A percentile compares a stretch with the other conserved stretches of the same genome.
Conservation (phyloP, 2,797 vertebrate genomes). For the Poecilia wingei region DNA sequence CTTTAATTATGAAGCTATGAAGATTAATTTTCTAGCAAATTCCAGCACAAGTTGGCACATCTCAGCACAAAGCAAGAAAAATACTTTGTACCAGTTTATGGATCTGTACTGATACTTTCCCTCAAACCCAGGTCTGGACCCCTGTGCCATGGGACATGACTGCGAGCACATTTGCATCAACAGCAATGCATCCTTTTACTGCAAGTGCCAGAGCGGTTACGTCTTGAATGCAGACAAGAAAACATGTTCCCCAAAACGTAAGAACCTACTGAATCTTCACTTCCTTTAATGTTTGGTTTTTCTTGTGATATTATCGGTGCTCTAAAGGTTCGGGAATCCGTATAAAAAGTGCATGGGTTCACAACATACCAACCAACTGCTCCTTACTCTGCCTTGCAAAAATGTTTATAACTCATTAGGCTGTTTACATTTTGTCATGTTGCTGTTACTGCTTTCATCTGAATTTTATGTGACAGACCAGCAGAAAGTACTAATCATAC, state of each 20-base stretch:
- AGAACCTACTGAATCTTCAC: constrained; percentile 53
- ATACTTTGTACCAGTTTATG: constrained; percentile 23
- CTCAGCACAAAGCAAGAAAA: constrained; percentile 4
- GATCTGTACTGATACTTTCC: constrained; percentile 32
- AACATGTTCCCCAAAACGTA: constrained; percentile 86
- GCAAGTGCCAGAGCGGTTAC: constrained; percentile 85
- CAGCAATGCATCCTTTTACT: constrained; percentile 81
- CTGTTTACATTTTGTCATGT: not conserved
- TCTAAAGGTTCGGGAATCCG: not conserved
- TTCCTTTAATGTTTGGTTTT: constrained; percentile 17
- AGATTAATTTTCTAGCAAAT: not conserved
- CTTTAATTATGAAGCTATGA: not conserved
- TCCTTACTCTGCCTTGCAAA: not conserved
- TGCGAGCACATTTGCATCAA: constrained; percentile 89
- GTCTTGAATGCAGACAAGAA: constrained; percentile 86
- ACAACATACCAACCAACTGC: constrained; percentile 48
- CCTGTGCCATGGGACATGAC: constrained; percentile 84
- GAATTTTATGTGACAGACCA: not conserved
- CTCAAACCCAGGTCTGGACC: constrained; percentile 81
- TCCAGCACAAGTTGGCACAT: not conserved
- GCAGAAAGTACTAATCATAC: not conserved
- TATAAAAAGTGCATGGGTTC: constrained; percentile 35
- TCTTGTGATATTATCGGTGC: constrained; percentile 30
- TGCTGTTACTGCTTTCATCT: not conserved
- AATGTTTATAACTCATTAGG: not conserved